Base-by-base conservation (phyloP, 1,140 invertebrate species). In the Trichoplusia ni region DNA sequence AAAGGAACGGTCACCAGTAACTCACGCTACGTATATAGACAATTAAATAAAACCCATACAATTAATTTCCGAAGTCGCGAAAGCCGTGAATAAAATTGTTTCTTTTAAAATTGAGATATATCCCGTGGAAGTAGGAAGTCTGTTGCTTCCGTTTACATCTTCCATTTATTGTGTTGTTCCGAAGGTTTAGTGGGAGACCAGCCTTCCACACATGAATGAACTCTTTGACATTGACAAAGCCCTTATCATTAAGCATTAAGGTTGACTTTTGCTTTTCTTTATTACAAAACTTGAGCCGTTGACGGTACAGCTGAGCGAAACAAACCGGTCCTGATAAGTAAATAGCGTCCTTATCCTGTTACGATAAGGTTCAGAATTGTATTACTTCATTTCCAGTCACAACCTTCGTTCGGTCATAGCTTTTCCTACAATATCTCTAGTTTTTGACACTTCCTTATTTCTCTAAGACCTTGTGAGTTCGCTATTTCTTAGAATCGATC, bases 371-470 rank as follows among this genome's bases (percentile, higher is more conserved):
- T n/a, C n/a, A n/a, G n/a, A n/a, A n/a, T n/a, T n/a, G n/a, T n/a
- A n/a, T n/a, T n/a, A n/a, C n/a, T n/a, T n/a, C n/a, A n/a, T n/a
- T n/a, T n/a, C n/a, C n/a, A n/a, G n/a, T n/a, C 37, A 54, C n/a
- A 58, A 25, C 54, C 54, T 58, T 58, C 13, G 13, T 11, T 44
- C 16, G 8, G 18, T 3, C n/a, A 13, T 4, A 16, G 37, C 14
- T 58, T 58, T 58, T 58, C 54, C 54, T 40, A 31, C 18, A 42
- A 58, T 19, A 29, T 42, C 31, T 56, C 21, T 56, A 47, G 27
- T 42, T 29, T 27, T 23, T 11, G 0, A 35, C 29, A 31, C 27
- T 53, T 53, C 16, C 47, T 25, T 29, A 16, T 56, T 42, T 40
- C 23, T 27, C 37, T 56, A 8, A 54, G 19, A 13, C 11, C 51